A percentile compares a stretch with the other conserved stretches of the same genome.
These are phyloP conservation scores for Callionymus lyra DNA, from an alignment of 2,113 vertebrate genomes.

Conservation along the genomic window DNA sequence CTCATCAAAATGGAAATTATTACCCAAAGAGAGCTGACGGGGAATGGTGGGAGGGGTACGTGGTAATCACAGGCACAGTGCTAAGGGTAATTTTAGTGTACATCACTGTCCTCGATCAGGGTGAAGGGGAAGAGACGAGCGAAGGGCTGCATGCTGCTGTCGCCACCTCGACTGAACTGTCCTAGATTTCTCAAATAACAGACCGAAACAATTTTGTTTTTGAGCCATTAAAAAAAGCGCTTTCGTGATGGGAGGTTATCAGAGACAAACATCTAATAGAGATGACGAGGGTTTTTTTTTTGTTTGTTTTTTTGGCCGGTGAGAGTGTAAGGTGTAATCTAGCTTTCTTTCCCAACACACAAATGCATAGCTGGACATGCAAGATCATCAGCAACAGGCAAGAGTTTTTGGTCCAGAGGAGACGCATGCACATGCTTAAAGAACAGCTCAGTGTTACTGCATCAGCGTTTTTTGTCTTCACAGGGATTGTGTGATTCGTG, in stretches of 20 bases:
- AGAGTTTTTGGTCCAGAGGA: constrained; percentile 39
- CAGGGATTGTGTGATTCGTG: background rate
- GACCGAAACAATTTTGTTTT: constrained; percentile 10
- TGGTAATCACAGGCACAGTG: constrained; percentile 34
- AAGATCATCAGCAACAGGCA: constrained; percentile 62
- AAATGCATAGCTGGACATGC: constrained; percentile 67
- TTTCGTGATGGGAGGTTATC: constrained; percentile 11
- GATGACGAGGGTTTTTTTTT: constrained; percentile 41
- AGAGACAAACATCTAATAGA: constrained; percentile 58
- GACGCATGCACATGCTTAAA: constrained; percentile 49
- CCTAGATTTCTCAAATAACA: constrained; percentile 8
- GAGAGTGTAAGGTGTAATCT: constrained; percentile 73
- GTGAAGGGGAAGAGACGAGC: constrained; percentile 32
- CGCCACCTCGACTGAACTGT: constrained; percentile 17
- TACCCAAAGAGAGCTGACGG: constrained; percentile 50
- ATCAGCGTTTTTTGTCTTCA: constrained; percentile 34
- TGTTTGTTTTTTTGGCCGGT: constrained; percentile 42
- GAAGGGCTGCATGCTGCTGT: constrained; percentile 30
- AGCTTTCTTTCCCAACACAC: constrained; percentile 68
- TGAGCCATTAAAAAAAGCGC: constrained; percentile 1
- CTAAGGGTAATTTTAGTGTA: constrained; percentile 30
- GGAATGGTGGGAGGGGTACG: constrained; percentile 37
- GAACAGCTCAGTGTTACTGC: constrained; percentile 86
- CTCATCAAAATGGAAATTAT: constrained; percentile 64
- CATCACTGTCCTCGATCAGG: constrained; percentile 18